phyloP scores from a whole-genome alignment of 2,797 vertebrate genomes.

The Atherinosoma microstoma region DNA sequence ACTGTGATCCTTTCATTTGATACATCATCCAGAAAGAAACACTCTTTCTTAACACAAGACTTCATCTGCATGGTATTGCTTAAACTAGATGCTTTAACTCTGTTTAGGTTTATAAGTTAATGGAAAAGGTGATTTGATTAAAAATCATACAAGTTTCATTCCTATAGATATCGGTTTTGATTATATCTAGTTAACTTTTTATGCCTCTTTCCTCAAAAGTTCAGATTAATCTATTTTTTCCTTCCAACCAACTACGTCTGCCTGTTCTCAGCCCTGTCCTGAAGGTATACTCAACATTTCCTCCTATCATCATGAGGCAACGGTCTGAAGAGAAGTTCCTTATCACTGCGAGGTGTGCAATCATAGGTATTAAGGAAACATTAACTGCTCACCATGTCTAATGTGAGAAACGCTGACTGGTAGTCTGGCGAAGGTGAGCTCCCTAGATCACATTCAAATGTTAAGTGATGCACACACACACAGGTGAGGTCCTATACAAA shows the following conservation, averaged over 20 bases:
- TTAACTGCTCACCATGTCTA: conserved; percentile 55
- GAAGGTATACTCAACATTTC: conserved; percentile 33
- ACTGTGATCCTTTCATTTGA: no score
- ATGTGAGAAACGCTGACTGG: conserved; percentile 69
- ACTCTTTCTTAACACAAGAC: no score
- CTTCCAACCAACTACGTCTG: conserved; percentile 12
- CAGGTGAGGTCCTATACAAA: conserved; percentile 69
- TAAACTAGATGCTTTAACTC: neutral
- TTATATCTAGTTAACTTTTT: conserved; percentile 7
- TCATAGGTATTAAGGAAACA: conserved; percentile 54
- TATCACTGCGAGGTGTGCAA: conserved; percentile 31
- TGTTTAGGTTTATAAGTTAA: neutral
- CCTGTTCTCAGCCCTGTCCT: conserved; percentile 29
- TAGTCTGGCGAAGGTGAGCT: conserved; percentile 68
- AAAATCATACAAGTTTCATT: neutral
- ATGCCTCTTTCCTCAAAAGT: conserved; percentile 5
- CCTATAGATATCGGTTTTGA: no score
- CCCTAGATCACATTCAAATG: conserved; percentile 71
- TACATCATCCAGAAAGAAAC: no score
- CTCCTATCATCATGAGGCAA: conserved; percentile 20
- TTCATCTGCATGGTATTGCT: neutral
- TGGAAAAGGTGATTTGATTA: neutral
- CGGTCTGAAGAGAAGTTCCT: conserved; percentile 34
- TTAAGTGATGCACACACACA: conserved; percentile 53
- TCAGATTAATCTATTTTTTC: conserved; percentile 18